Evolutionary conservation across 2,797 vertebrate species (phyloP), one percentile per base, ranked within the genome.

Genomic region (Thalassophryne amazonica): DNA sequence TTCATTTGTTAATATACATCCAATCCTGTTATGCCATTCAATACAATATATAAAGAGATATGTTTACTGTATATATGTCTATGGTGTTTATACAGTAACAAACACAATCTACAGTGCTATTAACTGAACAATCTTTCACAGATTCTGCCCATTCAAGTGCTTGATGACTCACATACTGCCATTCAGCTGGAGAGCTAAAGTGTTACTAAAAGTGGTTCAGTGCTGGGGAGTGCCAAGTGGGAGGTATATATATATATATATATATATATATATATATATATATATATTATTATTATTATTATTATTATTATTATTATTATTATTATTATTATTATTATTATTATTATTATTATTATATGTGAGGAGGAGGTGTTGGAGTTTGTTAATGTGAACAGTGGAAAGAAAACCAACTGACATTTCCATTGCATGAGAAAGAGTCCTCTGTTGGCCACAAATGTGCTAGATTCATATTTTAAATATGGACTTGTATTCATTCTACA

Each of bases 171-270:
- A 8, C 71, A 63, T 63, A 34, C 73, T 65, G 73, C 72, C 80
- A 78, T 58, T 85, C 81, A 76, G 70, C 60, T 65, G 56, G 69
- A 80, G 75, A 45, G 50, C 49, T 48, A 5, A 41, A 76, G 77
- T 81, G 75, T 71, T 76, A 60, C 70, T 73, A 79, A 80, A 79
- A 54, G 65, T 43, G 52, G 66, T 75, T 61, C 33, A 66, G 52
- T 39, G 46, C 37, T 38, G 56, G 72, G 60, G 36, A 60, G 33
- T 10, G 64, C 57, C 49, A 36, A 3, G 19, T 46, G 55, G 56
- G 72, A 62, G 48, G 51, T 53, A 57, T 45, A 52, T 65, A 66
- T n/a, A n/a, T n/a, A n/a, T n/a, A n/a, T n/a, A n/a, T n/a, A n/a
- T n/a, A n/a, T n/a, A n/a, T n/a, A n/a, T n/a, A n/a, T n/a, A n/a